phyloP scores from a whole-genome alignment of 2,888 invertebrate genomes.

The Clitarchus hookeri region DNA sequence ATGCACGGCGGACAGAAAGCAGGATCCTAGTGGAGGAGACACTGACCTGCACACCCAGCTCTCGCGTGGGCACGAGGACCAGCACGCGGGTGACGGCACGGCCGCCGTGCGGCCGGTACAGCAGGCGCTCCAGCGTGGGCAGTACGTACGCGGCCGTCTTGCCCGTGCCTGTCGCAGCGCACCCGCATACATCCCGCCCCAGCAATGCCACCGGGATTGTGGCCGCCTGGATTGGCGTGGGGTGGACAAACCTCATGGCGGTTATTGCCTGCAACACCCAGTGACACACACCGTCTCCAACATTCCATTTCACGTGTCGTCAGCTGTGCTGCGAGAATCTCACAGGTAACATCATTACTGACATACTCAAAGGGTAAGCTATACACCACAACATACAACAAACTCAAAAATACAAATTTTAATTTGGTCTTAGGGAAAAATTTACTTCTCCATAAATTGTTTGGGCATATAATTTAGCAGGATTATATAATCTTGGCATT shows the following conservation, averaged over 20 bases:
- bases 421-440: no score
- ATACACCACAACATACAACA: no score
- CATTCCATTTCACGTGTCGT: no score
- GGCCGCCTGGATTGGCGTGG: constrained; percentile 95
- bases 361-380: no score
- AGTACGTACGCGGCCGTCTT: constrained; percentile 99
- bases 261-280: constrained; percentile 69
- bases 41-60: constrained; percentile 84
- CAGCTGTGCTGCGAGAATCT: no score
- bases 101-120: constrained; percentile 79
- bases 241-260: constrained; percentile 85
- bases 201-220: constrained; percentile 92
- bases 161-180: constrained; percentile 97
- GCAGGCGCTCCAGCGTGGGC: constrained; percentile 90
- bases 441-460: no score
- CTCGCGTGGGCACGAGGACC: constrained; percentile 94
- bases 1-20: no score
- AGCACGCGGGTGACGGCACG: constrained; percentile 69
- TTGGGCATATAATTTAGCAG: no score
- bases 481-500: no score
- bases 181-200: constrained; percentile 95
- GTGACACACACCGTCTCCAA: background rate
- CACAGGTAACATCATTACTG: no score
- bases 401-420: no score
- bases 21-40: no score